Conservation (phyloP, 1,140 invertebrate genomes). For the Vanessa atalanta region DNA sequence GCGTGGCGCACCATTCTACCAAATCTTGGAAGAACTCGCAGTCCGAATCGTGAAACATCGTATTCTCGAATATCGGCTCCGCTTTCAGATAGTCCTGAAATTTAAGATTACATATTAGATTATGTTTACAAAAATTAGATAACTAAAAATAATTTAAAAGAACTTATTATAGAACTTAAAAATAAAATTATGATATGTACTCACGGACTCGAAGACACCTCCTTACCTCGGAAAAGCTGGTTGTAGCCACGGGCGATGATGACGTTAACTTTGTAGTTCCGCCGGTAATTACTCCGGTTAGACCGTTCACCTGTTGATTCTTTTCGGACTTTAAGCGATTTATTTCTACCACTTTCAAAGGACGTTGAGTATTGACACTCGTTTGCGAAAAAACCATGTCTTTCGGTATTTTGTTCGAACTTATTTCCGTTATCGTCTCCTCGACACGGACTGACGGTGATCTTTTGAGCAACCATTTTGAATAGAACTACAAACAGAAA, state of each 20-base stretch:
- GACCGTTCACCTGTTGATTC: constrained; percentile 64
- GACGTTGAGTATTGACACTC: constrained; percentile 71
- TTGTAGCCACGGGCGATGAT: constrained; percentile 50
- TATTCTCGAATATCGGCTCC: constrained; percentile 64
- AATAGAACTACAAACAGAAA: constrained; percentile 80
- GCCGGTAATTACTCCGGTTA: constrained; percentile 64
- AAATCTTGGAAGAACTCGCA: constrained; percentile 78
- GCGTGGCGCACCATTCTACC: constrained; percentile 68
- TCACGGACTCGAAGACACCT: constrained; percentile 54
- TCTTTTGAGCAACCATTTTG: constrained; percentile 80
- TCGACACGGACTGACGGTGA: constrained; percentile 72
- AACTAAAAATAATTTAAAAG: constrained; percentile 29
- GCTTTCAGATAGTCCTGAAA: constrained; percentile 75
- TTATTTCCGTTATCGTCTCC: constrained; percentile 75
- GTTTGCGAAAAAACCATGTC: constrained; percentile 80
- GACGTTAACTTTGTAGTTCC: constrained; percentile 48
- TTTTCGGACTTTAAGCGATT: constrained; percentile 75
- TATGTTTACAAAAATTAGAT: constrained; percentile 17
- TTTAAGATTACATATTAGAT: constrained; percentile 51
- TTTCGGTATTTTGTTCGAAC: constrained; percentile 71
- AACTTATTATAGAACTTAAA: constrained; percentile 43
- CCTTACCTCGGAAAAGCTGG: constrained; percentile 75
- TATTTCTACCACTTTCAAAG: constrained; percentile 79
- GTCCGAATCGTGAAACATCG: constrained; percentile 72
- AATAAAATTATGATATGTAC: constrained; percentile 60